These are phyloP conservation scores for Gobionotothen gibberifrons DNA, from an alignment of 2,797 vertebrate species.

Conservation along the genomic window DNA sequence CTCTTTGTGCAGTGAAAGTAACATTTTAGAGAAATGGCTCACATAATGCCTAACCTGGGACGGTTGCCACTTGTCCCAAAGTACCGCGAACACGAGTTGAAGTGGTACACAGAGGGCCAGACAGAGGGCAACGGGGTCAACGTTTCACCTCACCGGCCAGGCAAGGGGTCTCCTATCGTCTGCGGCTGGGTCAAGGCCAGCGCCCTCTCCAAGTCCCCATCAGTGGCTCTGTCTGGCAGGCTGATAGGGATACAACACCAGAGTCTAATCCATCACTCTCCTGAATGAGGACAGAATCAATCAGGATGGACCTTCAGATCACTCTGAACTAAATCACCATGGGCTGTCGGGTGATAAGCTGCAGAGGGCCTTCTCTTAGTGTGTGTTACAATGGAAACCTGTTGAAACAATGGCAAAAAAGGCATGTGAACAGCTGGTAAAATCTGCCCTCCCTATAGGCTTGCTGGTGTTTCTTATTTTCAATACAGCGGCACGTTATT, in stretches of 20 bases:
- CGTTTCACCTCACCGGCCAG: constrained; percentile 66
- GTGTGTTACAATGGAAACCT: constrained; percentile 42
- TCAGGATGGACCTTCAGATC: constrained; percentile 69
- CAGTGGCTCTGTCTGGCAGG: constrained; percentile 55
- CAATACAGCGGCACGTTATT: constrained; percentile 41
- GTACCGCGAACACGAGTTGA: constrained; percentile 19
- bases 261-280: constrained; percentile 75
- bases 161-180: constrained; percentile 69
- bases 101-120: constrained; percentile 38
- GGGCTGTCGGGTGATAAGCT: constrained; percentile 65
- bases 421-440: constrained; percentile 45
- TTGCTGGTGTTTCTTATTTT: constrained; percentile 11
- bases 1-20: background rate
- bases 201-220: constrained; percentile 59
- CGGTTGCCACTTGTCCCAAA: constrained; percentile 4
- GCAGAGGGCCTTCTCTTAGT: constrained; percentile 34
- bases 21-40: constrained; percentile 14
- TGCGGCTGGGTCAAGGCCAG: constrained; percentile 76
- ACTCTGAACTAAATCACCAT: constrained; percentile 61
- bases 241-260: constrained; percentile 44
- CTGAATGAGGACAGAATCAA: constrained; percentile 77
- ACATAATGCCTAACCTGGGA: background rate
- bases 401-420: constrained; percentile 39
- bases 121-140: constrained; percentile 64
- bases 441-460: no score